Conservation (phyloP, 2,113 vertebrate genomes). For the Eublepharis macularius region DNA sequence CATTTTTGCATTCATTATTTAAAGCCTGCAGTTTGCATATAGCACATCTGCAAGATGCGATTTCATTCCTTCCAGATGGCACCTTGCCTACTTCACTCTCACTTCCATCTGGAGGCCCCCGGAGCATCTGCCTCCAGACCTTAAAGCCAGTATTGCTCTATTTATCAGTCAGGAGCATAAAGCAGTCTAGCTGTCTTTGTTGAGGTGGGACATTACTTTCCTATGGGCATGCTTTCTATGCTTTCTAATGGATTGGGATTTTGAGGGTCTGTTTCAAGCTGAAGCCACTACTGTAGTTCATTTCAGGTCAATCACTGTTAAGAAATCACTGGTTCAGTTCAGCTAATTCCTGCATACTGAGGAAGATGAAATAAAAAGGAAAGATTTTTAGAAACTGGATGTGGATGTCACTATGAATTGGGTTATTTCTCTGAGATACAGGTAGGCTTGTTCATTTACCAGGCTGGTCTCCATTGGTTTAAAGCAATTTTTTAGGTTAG, state of each 20-base stretch:
- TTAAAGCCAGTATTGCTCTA: constrained; percentile 44
- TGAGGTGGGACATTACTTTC: constrained; percentile 6
- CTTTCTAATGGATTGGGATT: constrained; percentile 17
- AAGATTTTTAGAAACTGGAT: not conserved
- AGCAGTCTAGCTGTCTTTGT: not conserved
- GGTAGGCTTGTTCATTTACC: not conserved
- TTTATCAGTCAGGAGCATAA: constrained; percentile 41
- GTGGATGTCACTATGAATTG: not conserved
- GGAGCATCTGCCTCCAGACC: constrained; percentile 55
- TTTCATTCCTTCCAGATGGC: constrained; percentile 61
- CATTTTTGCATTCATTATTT: constrained; percentile 41
- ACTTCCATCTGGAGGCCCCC: constrained; percentile 61
- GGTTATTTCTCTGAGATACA: not conserved
- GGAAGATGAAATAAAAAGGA: not conserved
- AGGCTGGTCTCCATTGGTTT: too few species aligned
- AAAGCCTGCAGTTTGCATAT: constrained; percentile 38
- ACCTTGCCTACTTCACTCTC: constrained; percentile 54
- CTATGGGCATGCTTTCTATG: not conserved
- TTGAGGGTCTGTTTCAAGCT: not conserved
- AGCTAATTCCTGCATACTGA: not conserved
- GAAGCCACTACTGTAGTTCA: constrained; percentile 14
- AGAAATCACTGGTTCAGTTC: not conserved
- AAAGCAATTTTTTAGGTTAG: too few species aligned
- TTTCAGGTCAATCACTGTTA: not conserved
- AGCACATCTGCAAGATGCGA: constrained; percentile 47